phyloP scores from a whole-genome alignment of 1,140 invertebrate genomes.

The Mactra quadrangularis region DNA sequence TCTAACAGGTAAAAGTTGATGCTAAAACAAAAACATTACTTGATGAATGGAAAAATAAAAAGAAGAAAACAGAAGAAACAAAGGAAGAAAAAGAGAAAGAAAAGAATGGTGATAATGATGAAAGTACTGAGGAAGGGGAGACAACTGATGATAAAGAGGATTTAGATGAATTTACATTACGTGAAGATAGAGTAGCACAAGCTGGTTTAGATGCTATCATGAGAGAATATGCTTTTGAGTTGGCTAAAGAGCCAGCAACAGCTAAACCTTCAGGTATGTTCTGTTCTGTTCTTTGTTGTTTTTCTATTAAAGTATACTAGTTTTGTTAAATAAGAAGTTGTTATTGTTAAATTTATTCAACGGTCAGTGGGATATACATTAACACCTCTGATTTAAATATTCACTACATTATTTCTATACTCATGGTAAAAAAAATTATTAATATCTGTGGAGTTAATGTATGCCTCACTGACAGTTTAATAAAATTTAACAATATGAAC shows the following conservation, averaged over 20 bases:
- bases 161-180: conserved; percentile 72
- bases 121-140: conserved; percentile 79
- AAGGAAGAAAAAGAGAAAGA: conserved; percentile 71
- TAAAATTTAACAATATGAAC: too few relatives aligned
- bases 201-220: conserved; percentile 91
- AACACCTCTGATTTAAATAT: too few relatives aligned
- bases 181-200: conserved; percentile 86
- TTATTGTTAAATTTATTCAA: too few relatives aligned
- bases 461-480: too few relatives aligned
- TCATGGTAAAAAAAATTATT: too few relatives aligned
- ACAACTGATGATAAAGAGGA: conserved; percentile 66
- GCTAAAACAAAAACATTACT: conserved; percentile 97
- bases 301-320: background rate
- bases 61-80: conserved; percentile 69
- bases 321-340: background rate
- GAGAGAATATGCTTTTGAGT: conserved; percentile 91
- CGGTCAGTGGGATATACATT: too few relatives aligned
- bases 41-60: conserved; percentile 91
- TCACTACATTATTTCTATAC: too few relatives aligned
- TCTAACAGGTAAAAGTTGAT: conserved; percentile 94
- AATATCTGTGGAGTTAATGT: too few relatives aligned
- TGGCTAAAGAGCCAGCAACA: conserved; percentile 65
- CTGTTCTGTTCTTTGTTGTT: background rate
- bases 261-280: conserved; percentile 38
- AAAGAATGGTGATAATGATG: conserved; percentile 72